Base-by-base conservation (phyloP, 2,113 vertebrate genomes). In the Mungos mungo region DNA sequence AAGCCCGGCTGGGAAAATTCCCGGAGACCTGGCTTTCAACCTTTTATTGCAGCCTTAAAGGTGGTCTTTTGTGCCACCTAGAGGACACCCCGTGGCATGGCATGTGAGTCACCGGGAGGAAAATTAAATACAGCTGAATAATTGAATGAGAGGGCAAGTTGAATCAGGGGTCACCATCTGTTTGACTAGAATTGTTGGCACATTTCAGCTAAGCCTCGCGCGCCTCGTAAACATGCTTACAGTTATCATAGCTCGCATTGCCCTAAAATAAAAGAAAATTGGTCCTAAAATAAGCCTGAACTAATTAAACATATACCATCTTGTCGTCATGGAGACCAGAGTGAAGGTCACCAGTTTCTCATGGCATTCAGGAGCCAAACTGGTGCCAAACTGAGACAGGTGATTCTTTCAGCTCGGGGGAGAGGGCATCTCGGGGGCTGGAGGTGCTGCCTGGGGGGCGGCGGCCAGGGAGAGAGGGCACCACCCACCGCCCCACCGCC, bases 101-200 rank as follows among this genome's bases (percentile, higher is more conserved):
- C 98, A 79, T 4, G 77, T 79, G 84, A 89, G 86, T 93, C 97
- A 97, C 96, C 97, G 96, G 72, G 98, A 98, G 98, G 98, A 96
- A 99, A 99, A 99, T 99, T 99, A 99, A 99, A 99, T 98, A 98
- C 99, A 99, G 99, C 99, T 99, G 99, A 99, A 99, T 99, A 99
- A 99, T 99, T 99, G 99, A 99, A 99, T 97, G 96, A 98, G 98
- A 98, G 98, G 98, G 98, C 98, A 99, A 98, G 99, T 99, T 99
- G 99, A 99, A 99, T 97, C 98, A 98, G 98, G 99, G 99, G 99
- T 99, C 99, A 99, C 99, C 99, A 99, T 99, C 99, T 99, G 99
- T 99, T 98, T 98, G 97, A 98, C 98, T 99, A 99, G 99, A 98
- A 99, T 98, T 98, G 98, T 99, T 99, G 98, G 99, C 99, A 99